A percentile compares a stretch with the other conserved stretches of the same genome.
phyloP scores from a whole-genome alignment of 2,113 vertebrate species.

The Nibea albiflora region DNA sequence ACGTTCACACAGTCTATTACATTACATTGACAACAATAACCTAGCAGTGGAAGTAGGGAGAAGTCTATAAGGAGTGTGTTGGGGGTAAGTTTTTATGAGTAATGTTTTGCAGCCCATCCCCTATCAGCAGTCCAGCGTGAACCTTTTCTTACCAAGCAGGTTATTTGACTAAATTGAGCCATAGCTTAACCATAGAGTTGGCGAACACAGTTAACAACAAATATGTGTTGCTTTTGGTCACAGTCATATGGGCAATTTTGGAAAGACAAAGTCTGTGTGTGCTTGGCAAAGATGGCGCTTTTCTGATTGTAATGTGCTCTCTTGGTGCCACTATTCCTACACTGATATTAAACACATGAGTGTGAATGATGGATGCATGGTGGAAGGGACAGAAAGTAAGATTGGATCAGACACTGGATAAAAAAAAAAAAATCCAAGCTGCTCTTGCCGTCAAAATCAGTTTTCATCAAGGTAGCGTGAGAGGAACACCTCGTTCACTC shows the following conservation, averaged over 20 bases:
- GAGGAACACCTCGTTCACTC: conserved; percentile 24
- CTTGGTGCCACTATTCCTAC: not conserved
- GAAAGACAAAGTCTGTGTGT: too few species aligned
- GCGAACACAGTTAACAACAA: not conserved
- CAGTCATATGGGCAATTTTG: not conserved
- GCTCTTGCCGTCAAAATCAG: conserved; percentile 25
- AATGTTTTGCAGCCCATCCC: too few species aligned
- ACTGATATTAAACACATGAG: conserved; percentile 11
- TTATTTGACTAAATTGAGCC: not conserved
- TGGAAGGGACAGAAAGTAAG: conserved; percentile 14
- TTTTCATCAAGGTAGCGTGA: conserved; percentile 38
- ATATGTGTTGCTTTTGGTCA: not conserved
- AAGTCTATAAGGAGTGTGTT: not conserved
- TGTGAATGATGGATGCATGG: not conserved
- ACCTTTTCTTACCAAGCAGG: not conserved
- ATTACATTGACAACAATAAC: not conserved
- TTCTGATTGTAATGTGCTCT: not conserved
- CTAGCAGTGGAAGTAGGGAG: not conserved
- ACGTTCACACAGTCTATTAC: too few species aligned
- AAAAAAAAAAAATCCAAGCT: conserved; percentile 7
- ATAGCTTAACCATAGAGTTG: not conserved
- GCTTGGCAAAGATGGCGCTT: not conserved
- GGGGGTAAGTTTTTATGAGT: not conserved
- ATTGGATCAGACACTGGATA: conserved; percentile 20
- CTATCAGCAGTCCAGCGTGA: not conserved